A percentile compares a stretch with the other conserved stretches of the same genome.
These are phyloP conservation scores for Anthoscopus minutus DNA, from an alignment of 2,113 vertebrate species.

Conservation along the genomic window DNA sequence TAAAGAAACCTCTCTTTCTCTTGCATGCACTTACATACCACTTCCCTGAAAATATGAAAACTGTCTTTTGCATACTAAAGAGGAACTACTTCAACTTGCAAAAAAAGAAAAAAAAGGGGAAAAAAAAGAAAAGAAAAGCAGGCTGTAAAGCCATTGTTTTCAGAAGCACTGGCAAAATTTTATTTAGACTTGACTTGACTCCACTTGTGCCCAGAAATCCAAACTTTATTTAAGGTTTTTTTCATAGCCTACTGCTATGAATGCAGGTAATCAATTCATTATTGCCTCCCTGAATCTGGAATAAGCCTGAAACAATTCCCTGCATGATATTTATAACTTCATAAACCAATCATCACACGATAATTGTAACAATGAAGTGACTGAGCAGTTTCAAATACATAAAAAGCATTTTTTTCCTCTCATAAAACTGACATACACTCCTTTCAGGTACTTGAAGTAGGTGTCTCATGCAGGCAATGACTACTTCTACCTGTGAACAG, in stretches of 20 bases:
- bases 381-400: neutral
- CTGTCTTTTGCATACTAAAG: neutral
- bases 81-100: neutral
- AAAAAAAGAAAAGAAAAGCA: neutral
- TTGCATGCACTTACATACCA: neutral
- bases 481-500: neutral
- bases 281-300: neutral
- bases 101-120: rapidly evolving
- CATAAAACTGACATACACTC: neutral
- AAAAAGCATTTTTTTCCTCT: neutral
- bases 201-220: neutral
- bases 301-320: neutral
- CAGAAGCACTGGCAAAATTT: neutral
- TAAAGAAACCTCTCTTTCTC: neutral
- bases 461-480: neutral
- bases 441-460: neutral
- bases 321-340: neutral
- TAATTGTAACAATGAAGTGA: neutral
- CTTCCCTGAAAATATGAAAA: neutral
- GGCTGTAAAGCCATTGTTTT: neutral
- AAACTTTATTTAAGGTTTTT: neutral
- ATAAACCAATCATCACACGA: neutral
- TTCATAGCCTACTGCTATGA: neutral
- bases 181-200: neutral
- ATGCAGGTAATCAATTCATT: neutral